phyloP scores from a whole-genome alignment of 2,113 vertebrate species.

The Syrrhaptes paradoxus region DNA sequence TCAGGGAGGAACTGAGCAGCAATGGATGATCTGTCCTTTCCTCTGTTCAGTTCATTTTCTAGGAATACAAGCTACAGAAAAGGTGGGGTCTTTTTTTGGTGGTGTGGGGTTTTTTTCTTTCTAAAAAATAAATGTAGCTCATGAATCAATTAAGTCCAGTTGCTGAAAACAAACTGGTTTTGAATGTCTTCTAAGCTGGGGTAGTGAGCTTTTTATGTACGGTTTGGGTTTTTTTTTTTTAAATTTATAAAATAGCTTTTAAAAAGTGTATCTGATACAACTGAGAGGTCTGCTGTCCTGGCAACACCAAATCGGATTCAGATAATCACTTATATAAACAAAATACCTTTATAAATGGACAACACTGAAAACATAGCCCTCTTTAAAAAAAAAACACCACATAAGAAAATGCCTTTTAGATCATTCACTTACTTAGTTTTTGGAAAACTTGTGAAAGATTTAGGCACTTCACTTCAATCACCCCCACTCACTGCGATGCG shows the following conservation, averaged over 20 bases:
- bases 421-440: neutral
- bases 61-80: neutral
- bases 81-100: neutral
- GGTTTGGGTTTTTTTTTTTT: neutral
- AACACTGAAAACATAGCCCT: neutral
- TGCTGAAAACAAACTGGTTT: neutral
- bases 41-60: neutral
- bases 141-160: neutral
- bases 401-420: neutral
- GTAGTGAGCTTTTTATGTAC: neutral
- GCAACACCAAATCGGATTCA: neutral
- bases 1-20: neutral
- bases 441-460: neutral
- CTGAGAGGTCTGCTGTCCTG: neutral
- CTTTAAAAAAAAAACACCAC: neutral
- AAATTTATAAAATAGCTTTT: neutral
- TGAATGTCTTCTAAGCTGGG: neutral
- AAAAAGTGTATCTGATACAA: neutral
- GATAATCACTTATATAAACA: neutral
- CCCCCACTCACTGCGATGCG: fast-evolving
- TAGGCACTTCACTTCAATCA: neutral
- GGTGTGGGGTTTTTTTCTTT: neutral
- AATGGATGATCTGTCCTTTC: neutral
- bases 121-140: neutral
- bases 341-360: neutral